Conservation (phyloP, 2,797 vertebrate genomes). For the Psittacula echo region DNA sequence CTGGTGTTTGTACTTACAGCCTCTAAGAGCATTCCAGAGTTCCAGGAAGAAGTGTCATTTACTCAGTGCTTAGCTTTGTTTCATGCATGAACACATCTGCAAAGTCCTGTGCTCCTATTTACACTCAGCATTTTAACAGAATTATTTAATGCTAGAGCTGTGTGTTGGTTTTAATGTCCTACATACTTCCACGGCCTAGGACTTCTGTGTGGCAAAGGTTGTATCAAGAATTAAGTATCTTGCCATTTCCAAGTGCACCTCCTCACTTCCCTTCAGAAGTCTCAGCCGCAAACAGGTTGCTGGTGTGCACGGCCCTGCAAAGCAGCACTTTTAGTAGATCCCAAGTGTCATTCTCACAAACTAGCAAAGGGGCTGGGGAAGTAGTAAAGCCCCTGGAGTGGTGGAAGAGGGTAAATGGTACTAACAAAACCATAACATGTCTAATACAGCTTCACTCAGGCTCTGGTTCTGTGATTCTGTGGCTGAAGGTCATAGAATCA, state of each 20-base stretch:
- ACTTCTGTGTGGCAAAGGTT: neutral
- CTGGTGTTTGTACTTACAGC: neutral
- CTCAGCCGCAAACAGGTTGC: neutral
- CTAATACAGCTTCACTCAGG: neutral
- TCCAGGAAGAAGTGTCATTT: neutral
- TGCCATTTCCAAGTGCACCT: neutral
- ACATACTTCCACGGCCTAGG: neutral
- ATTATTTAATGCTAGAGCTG: neutral
- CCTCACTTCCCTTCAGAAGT: neutral
- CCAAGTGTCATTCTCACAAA: neutral
- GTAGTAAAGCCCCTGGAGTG: neutral
- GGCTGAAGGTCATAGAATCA: neutral
- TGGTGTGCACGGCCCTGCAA: rapidly evolving
- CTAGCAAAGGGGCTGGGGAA: neutral
- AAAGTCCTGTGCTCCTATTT: neutral
- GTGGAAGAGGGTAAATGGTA: neutral
- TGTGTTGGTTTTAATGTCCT: neutral
- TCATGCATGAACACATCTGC: neutral
- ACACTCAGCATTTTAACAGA: neutral
- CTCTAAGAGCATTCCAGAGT: neutral
- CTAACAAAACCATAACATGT: neutral
- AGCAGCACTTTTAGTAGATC: neutral
- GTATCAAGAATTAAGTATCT: neutral
- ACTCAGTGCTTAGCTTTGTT: neutral
- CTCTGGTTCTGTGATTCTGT: neutral